Conservation (phyloP, 2,113 vertebrate species). For the Ammodytes marinus region DNA sequence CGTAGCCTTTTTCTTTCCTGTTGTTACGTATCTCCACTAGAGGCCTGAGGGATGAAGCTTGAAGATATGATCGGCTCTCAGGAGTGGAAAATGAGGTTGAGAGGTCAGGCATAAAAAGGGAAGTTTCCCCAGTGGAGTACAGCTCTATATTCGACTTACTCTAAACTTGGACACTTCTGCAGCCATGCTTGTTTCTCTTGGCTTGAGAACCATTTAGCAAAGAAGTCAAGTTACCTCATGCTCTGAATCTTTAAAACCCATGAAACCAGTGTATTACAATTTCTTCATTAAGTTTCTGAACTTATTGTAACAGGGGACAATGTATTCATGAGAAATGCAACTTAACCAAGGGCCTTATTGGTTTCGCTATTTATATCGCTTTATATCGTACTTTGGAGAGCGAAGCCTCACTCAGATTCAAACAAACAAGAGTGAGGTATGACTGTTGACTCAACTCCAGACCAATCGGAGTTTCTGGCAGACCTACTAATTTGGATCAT, state of each 20-base stretch:
- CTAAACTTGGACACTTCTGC: slow-evolving; percentile 78
- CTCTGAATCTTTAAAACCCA: slow-evolving; percentile 28
- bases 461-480: slow-evolving; percentile 17
- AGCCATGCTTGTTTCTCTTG: slow-evolving; percentile 83
- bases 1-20: neutral
- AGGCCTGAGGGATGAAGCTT: slow-evolving; percentile 63
- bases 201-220: slow-evolving; percentile 51
- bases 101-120: slow-evolving; percentile 78
- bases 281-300: slow-evolving; percentile 12
- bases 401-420: neutral
- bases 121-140: slow-evolving; percentile 75
- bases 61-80: slow-evolving; percentile 74
- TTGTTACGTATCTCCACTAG: slow-evolving; percentile 46
- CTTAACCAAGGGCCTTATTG: neutral
- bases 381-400: neutral
- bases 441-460: neutral
- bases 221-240: slow-evolving; percentile 57
- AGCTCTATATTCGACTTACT: slow-evolving; percentile 76
- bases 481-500: slow-evolving; percentile 24
- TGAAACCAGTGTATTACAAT: slow-evolving; percentile 15
- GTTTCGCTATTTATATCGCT: neutral
- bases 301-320: neutral
- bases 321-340: neutral
- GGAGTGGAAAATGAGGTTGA: slow-evolving; percentile 84
- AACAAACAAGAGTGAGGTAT: too few species aligned